These are phyloP conservation scores for Tetraneura akinire DNA, from an alignment of 1,140 invertebrate genomes.

Conservation along the genomic window DNA sequence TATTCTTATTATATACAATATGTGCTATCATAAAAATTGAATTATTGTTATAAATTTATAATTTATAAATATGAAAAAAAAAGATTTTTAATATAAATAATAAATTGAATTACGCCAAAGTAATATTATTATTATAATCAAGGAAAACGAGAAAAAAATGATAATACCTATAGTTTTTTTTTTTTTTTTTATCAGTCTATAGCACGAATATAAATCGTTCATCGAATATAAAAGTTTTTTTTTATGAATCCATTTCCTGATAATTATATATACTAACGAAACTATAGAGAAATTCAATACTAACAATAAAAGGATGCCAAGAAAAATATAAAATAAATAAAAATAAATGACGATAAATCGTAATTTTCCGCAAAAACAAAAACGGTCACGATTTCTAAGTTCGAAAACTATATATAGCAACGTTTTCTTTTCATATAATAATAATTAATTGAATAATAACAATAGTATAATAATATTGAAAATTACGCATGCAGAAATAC, in stretches of 20 bases:
- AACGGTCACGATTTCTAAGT: not conserved
- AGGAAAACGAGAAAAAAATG: not conserved
- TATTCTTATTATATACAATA: too few relatives aligned
- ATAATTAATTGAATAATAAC: slow-evolving; percentile 6
- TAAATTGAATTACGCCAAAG: too few relatives aligned
- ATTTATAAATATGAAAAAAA: too few relatives aligned
- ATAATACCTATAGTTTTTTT: not conserved
- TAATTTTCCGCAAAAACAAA: slow-evolving; percentile 12
- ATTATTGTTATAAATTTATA: too few relatives aligned
- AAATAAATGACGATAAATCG: slow-evolving; percentile 10
- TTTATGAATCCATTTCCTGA: not conserved
- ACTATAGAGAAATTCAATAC: slow-evolving; percentile 37
- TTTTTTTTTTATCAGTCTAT: not conserved
- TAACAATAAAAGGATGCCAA: not conserved
- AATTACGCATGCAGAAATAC: not conserved
- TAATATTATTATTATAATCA: too few relatives aligned
- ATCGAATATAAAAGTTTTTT: too few relatives aligned
- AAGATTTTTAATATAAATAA: too few relatives aligned
- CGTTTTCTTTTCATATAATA: slow-evolving; percentile 23
- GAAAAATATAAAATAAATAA: slow-evolving; percentile 33
- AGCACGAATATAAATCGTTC: too few relatives aligned
- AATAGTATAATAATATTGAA: not conserved
- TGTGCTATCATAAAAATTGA: too few relatives aligned
- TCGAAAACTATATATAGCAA: slow-evolving; percentile 2
- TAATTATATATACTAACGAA: slow-evolving; percentile 12